These are phyloP conservation scores for Platichthys stellatus DNA, from an alignment of 2,113 vertebrate genomes.

Conservation along the genomic window DNA sequence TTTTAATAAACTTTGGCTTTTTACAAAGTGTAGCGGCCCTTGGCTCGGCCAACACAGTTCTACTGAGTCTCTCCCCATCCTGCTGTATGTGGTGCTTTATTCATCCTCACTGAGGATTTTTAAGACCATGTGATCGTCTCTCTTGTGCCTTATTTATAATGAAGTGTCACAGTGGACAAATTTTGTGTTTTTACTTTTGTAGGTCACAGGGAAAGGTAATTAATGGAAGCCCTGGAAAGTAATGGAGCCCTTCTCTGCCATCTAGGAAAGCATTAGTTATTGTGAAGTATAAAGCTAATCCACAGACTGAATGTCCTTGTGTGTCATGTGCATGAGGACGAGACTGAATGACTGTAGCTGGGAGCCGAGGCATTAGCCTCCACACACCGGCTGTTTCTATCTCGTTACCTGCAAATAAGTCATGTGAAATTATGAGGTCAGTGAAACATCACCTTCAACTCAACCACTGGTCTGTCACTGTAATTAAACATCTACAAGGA, in stretches of 20 bases:
- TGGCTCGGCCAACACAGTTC: slow-evolving; percentile 19
- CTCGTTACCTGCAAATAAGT: slow-evolving; percentile 22
- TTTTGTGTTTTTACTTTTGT: slow-evolving; percentile 53
- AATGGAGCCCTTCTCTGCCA: slow-evolving; percentile 66
- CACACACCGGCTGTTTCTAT: slow-evolving; percentile 16
- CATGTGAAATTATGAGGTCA: slow-evolving; percentile 24
- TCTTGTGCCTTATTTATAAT: slow-evolving; percentile 61
- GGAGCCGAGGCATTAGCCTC: slow-evolving; percentile 37
- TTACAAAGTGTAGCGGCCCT: slow-evolving; percentile 25
- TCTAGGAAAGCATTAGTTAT: slow-evolving; percentile 69
- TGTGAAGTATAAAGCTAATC: slow-evolving; percentile 59
- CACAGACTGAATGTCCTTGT: slow-evolving; percentile 57
- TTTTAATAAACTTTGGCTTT: slow-evolving; percentile 60
- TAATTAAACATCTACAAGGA: slow-evolving; percentile 11
- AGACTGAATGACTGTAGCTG: slow-evolving; percentile 37
- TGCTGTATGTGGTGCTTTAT: slow-evolving; percentile 13
- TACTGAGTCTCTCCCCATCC: slow-evolving; percentile 10
- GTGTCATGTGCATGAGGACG: slow-evolving; percentile 39
- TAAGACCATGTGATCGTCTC: slow-evolving; percentile 40
- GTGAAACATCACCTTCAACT: slow-evolving; percentile 14
- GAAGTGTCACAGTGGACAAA: slow-evolving; percentile 67
- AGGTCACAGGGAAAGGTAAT: slow-evolving; percentile 69
- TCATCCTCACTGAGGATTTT: slow-evolving; percentile 7
- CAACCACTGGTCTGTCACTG: not conserved
- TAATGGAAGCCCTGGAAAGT: slow-evolving; percentile 60